Base-by-base conservation (phyloP, 2,888 invertebrate species). In the Frankliniella fusca region DNA sequence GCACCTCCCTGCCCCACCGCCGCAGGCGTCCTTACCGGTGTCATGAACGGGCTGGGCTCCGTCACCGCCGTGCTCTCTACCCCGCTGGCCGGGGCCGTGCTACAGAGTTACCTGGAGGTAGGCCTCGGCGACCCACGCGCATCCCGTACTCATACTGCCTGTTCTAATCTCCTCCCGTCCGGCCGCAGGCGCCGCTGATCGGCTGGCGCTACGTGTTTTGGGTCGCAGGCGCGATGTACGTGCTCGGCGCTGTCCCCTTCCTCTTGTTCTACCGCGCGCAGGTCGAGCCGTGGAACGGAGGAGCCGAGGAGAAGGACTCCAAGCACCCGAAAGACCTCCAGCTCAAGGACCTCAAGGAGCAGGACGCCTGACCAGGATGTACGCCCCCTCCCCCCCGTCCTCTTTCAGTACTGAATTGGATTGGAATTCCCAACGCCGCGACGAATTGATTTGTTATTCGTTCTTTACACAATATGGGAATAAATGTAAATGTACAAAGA, bases 21-120 rank as follows among this genome's bases (percentile, higher is more conserved):
- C 65, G 15, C 76, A 85, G 85, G 85, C 23, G 83, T 84, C 3
- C 81, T 85, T n/a, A 85, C 85, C 12, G 85, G 85, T n/a, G 82
- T 85, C 1, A 85, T 84, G 84, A 85, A 85, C 82, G 84, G 83
- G 3, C 80, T 85, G 12, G 84, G 85, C n/a, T 84, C 85, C 15
- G 28, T 84, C 15, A 84, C 84, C 5, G 84, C 84, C 18, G 82
- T 84, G n/a, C 80, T 84, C 18, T 85, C 85, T 12, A 84, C 85
- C 20, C 85, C 85, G 12, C 50, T 85, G 12, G 84, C 85, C 8
- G 85, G 85, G 23, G 82, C 83, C 20, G 79, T 85, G 1, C 81
- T 84, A 3, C 82, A 84, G 0, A 11, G 27, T 10, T 76, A 27
- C 70, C 27, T 11, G 9, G 23, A 76, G 70, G 70, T 76, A 23